phyloP scores from a whole-genome alignment of 2,113 vertebrate species.

The Synodontis membranacea region DNA sequence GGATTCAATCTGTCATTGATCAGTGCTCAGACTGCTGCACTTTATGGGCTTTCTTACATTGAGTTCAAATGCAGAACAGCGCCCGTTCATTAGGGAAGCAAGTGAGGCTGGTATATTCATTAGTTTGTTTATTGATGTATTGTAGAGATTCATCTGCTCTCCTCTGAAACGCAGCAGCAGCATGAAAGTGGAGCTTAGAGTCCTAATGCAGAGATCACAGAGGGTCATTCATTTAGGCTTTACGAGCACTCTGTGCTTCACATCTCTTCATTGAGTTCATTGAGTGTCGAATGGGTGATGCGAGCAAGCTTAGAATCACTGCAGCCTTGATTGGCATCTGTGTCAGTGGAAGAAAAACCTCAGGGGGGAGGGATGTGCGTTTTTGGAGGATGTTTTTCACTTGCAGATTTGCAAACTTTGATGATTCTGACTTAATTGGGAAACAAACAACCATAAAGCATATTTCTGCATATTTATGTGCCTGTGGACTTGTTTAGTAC shows the following conservation, averaged over 20 bases:
- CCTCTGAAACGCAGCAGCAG: background rate
- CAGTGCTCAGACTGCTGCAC: background rate
- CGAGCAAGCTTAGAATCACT: background rate
- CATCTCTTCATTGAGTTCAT: background rate
- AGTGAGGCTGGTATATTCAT: background rate
- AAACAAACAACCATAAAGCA: constrained; percentile 3
- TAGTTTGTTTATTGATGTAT: background rate
- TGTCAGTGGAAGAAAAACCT: constrained; percentile 13
- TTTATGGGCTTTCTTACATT: background rate
- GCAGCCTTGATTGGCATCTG: constrained; percentile 20
- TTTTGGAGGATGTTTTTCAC: constrained; percentile 23
- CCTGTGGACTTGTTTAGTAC: background rate
- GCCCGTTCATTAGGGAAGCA: background rate
- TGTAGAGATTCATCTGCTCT: background rate
- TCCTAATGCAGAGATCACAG: background rate
- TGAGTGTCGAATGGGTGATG: constrained; percentile 3
- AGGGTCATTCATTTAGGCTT: background rate
- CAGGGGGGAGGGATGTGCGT: background rate
- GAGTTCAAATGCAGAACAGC: background rate
- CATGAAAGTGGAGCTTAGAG: background rate
- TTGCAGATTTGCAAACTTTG: constrained; percentile 25
- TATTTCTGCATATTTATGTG: background rate
- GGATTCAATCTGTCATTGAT: background rate
- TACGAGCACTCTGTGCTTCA: constrained; percentile 1
- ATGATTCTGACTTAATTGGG: constrained; percentile 28